Evolutionary conservation across 2,888 invertebrate genomes (phyloP).

Genomic region (Dyspetes luteomarginatus): DNA sequence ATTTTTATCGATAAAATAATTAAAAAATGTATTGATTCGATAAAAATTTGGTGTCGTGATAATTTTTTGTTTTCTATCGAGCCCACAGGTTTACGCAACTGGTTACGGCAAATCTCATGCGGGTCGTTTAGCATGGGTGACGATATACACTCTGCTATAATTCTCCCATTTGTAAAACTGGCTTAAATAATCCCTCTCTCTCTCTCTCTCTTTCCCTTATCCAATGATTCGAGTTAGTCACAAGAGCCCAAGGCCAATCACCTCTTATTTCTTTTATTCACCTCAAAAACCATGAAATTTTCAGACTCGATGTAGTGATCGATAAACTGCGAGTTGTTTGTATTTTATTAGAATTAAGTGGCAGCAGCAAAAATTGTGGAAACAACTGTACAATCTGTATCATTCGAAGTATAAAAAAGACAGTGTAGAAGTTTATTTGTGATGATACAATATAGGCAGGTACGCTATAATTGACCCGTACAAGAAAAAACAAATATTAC

Average conservation of each 20-base stretch:
- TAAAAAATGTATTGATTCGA: background rate
- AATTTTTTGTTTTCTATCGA: constrained; percentile 28
- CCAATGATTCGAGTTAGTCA: background rate
- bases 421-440: constrained; percentile 15
- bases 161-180: background rate
- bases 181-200: background rate
- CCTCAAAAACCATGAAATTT: constrained; percentile 16
- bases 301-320: constrained; percentile 9
- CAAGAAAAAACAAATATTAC: background rate
- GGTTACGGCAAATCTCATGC: constrained; percentile 42
- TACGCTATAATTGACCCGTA: constrained; percentile 42
- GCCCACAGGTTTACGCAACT: constrained; percentile 13
- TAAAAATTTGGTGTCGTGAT: background rate
- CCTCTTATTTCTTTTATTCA: background rate
- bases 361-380: constrained; percentile 26
- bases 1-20: background rate
- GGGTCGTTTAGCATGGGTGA: constrained; percentile 7
- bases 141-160: too few relatives aligned
- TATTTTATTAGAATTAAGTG: constrained; percentile 13
- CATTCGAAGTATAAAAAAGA: constrained; percentile 58
- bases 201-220: background rate
- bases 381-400: constrained; percentile 43
- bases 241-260: background rate
- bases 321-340: background rate
- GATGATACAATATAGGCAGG: constrained; percentile 55